phyloP scores from a whole-genome alignment of 1,140 invertebrate species.

The Diuraphis noxia region DNA sequence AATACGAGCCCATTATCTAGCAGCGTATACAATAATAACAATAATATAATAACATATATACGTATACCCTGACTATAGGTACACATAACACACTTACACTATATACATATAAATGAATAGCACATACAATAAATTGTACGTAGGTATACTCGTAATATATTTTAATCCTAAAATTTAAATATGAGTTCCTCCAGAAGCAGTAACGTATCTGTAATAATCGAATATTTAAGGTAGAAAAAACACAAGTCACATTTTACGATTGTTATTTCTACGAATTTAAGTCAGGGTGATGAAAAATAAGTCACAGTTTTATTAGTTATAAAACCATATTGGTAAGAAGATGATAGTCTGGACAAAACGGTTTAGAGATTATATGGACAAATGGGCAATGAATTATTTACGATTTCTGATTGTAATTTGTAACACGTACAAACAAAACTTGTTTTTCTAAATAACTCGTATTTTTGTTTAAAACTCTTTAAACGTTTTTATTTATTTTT shows the following conservation, averaged over 20 bases:
- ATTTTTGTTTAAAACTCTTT: neutral
- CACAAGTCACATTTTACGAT: neutral
- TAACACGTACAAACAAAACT: neutral
- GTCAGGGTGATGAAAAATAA: slow-evolving; percentile 10
- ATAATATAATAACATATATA: slow-evolving; percentile 17
- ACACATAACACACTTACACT: no score
- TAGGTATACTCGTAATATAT: neutral
- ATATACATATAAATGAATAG: neutral
- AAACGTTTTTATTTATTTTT: neutral
- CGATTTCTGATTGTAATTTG: slow-evolving; percentile 10
- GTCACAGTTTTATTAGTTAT: slow-evolving; percentile 17
- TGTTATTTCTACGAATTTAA: slow-evolving; percentile 33
- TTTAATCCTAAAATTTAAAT: slow-evolving; percentile 29
- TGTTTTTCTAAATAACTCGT: neutral
- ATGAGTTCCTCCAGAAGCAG: neutral
- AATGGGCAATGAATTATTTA: neutral
- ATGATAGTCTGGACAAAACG: neutral
- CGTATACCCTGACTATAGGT: neutral
- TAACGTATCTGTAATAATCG: slow-evolving; percentile 5
- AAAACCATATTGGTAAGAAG: neutral
- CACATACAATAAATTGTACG: neutral
- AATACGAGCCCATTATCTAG: slow-evolving; percentile 32
- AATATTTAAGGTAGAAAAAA: neutral
- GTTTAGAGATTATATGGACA: neutral
- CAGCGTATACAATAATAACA: slow-evolving; percentile 21